These are phyloP conservation scores for Bombus breviceps DNA, from an alignment of 1,140 invertebrate species.

Conservation along the genomic window DNA sequence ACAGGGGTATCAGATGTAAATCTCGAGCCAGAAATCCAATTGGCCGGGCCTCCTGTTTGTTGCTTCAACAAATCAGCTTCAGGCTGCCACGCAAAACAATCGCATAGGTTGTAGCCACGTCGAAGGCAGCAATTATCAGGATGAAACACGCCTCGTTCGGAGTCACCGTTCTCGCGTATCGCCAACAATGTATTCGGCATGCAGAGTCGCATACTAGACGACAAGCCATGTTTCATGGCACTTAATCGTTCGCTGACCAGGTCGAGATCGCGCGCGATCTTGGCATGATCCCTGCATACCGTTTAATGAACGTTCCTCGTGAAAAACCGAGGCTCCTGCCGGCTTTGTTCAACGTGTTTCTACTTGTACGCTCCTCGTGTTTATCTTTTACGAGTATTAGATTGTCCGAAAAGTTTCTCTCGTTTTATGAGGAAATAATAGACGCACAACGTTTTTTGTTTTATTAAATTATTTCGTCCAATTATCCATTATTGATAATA, in stretches of 20 bases:
- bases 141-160: slow-evolving; percentile 18
- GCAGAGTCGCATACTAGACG: slow-evolving; percentile 33
- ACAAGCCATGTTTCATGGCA: slow-evolving; percentile 43
- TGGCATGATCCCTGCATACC: slow-evolving; percentile 20
- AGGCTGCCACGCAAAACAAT: neutral
- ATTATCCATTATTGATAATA: no score
- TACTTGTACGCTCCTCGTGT: neutral
- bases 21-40: neutral
- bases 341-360: neutral
- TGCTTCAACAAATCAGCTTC: neutral
- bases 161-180: slow-evolving; percentile 7
- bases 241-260: slow-evolving; percentile 32
- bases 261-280: slow-evolving; percentile 39
- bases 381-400: neutral
- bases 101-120: neutral
- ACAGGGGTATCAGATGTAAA: neutral
- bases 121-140: slow-evolving; percentile 24
- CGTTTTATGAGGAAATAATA: no score
- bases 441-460: no score
- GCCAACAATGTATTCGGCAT: slow-evolving; percentile 28
- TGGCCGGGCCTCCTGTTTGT: neutral
- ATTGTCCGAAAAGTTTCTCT: no score
- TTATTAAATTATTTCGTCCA: no score
- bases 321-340: neutral
- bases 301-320: neutral